phyloP scores from a whole-genome alignment of 2,888 invertebrate species.

The Microdon myrmicae region DNA sequence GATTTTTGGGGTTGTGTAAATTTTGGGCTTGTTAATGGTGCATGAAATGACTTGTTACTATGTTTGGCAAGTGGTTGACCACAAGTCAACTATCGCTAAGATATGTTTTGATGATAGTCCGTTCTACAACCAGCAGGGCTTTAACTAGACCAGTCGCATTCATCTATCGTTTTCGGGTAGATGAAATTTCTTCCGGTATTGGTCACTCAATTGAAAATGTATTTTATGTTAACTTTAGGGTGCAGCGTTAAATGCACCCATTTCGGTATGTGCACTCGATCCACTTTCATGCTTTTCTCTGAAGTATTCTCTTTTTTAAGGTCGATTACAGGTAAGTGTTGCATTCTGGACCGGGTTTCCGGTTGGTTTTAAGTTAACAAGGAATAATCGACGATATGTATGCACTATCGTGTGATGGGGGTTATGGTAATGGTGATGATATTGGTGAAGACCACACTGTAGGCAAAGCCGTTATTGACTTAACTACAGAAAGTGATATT shows the following conservation, averaged over 20 bases:
- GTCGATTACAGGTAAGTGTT: slow-evolving; percentile 34
- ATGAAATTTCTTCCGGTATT: slow-evolving; percentile 21
- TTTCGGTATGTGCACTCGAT: slow-evolving; percentile 11
- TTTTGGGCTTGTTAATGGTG: slow-evolving; percentile 54
- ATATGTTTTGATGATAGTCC: slow-evolving; percentile 30
- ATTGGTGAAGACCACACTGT: no score
- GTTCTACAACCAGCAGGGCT: slow-evolving; percentile 24
- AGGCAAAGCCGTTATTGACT: no score
- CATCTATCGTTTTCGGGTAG: slow-evolving; percentile 14
- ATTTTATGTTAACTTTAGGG: slow-evolving; percentile 29
- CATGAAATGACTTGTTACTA: slow-evolving; percentile 55
- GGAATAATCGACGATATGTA: slow-evolving; percentile 47
- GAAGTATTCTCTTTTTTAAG: slow-evolving; percentile 5
- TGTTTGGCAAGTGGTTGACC: slow-evolving; percentile 54
- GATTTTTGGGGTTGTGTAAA: slow-evolving; percentile 52
- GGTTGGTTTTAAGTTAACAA: slow-evolving; percentile 47
- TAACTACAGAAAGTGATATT: no score
- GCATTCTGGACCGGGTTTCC: slow-evolving; percentile 22
- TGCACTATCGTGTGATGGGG: no score
- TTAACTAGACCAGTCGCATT: slow-evolving; percentile 3
- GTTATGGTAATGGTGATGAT: no score
- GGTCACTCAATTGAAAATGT: slow-evolving; percentile 39
- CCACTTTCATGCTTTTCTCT: neutral
- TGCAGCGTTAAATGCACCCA: slow-evolving; percentile 27
- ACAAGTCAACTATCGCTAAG: slow-evolving; percentile 52